These are phyloP conservation scores for Umimayanthus kanabou DNA, from an alignment of 92 coral and sea anemone species.

Conservation along the genomic window DNA sequence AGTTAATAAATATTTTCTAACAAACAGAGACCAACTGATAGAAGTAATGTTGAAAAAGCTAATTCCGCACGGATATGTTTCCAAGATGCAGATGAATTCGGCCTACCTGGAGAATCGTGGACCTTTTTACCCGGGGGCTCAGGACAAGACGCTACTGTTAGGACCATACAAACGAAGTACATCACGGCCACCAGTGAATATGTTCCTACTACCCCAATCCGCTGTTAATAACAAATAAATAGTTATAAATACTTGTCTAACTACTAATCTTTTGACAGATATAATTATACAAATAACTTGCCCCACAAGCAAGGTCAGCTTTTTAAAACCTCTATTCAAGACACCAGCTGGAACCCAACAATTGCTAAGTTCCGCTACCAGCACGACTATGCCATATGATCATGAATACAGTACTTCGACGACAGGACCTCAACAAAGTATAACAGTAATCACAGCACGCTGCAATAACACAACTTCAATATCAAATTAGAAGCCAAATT, in stretches of 20 bases:
- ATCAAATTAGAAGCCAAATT: too few relatives aligned
- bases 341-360: too few relatives aligned
- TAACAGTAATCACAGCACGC: too few relatives aligned
- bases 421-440: too few relatives aligned
- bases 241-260: neutral
- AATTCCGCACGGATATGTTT: neutral
- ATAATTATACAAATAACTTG: neutral
- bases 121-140: conserved; percentile 80
- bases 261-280: too few relatives aligned
- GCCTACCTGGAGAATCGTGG: conserved; percentile 73
- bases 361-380: too few relatives aligned
- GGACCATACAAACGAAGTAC: conserved; percentile 82
- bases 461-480: too few relatives aligned
- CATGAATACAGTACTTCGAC: too few relatives aligned
- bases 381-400: too few relatives aligned
- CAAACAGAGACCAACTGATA: neutral
- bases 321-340: too few relatives aligned
- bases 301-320: neutral
- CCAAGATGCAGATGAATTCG: neutral
- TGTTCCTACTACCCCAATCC: conserved; percentile 94
- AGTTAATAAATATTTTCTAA: neutral
- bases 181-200: conserved; percentile 85
- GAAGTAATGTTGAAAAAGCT: neutral
- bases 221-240: conserved; percentile 34
- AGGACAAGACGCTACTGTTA: conserved; percentile 88